Evolutionary conservation across 2,113 vertebrate genomes (phyloP).

Genomic region (Entomyzon cyanotis): DNA sequence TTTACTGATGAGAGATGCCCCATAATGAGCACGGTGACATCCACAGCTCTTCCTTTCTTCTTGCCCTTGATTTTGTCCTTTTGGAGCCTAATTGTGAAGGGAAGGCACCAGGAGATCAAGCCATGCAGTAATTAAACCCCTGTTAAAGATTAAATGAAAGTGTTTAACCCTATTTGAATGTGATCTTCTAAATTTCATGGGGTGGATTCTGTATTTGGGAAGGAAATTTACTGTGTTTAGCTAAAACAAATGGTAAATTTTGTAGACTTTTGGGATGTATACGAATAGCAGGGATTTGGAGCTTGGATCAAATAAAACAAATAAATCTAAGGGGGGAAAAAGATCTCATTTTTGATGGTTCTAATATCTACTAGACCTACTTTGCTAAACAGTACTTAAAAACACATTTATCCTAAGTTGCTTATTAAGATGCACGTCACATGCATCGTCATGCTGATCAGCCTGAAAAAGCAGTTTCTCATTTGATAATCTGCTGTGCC

Average conservation of each 20-base stretch:
- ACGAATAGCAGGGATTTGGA: background rate
- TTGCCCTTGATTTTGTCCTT: background rate
- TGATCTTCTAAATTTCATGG: background rate
- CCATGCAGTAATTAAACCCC: background rate
- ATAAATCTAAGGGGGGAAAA: background rate
- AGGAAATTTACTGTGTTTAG: background rate
- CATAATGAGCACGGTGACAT: background rate
- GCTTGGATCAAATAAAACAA: background rate
- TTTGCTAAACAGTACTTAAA: slow-evolving; percentile 10
- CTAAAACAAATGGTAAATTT: background rate
- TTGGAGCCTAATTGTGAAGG: background rate
- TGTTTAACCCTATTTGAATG: background rate
- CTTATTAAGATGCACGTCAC: background rate
- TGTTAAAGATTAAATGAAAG: background rate
- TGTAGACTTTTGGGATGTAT: background rate
- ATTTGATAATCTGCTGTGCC: slow-evolving; percentile 20
- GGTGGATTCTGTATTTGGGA: background rate
- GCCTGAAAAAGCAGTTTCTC: background rate
- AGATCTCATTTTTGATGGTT: background rate
- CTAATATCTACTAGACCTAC: background rate
- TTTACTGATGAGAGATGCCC: background rate
- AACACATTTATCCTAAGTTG: background rate
- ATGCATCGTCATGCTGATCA: background rate
- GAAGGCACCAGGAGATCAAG: background rate
- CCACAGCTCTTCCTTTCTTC: background rate